Conservation (phyloP, 2,888 invertebrate species). For the Amphipoea lucens region DNA sequence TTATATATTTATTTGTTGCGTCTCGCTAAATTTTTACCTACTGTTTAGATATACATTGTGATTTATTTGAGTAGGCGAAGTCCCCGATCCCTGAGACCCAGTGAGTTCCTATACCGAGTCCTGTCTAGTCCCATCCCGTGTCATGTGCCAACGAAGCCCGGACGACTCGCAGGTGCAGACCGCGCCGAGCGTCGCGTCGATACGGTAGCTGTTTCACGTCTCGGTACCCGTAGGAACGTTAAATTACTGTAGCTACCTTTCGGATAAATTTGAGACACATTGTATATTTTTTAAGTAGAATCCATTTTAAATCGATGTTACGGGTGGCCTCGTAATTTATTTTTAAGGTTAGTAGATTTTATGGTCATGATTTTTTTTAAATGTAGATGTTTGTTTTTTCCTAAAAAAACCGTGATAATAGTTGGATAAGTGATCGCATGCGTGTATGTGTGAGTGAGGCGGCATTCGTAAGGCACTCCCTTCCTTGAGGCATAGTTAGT, state of each 20-base stretch:
- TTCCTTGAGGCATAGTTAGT: conserved; percentile 84
- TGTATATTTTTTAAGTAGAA: conserved; percentile 85
- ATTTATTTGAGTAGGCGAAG: conserved; percentile 60
- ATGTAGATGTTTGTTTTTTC: conserved; percentile 85
- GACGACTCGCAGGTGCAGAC: conserved; percentile 74
- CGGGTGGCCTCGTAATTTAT: conserved; percentile 87
- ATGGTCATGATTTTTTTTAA: conserved; percentile 83
- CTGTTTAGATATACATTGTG: conserved; percentile 58
- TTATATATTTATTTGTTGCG: conserved; percentile 63
- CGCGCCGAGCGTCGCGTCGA: conserved; percentile 38
- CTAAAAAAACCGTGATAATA: conserved; percentile 90
- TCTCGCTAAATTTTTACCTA: conserved; percentile 62
- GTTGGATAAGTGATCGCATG: conserved; percentile 87
- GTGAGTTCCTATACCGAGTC: conserved; percentile 84
- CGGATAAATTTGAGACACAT: conserved; percentile 76
- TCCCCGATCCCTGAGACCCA: conserved; percentile 79
- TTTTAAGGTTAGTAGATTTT: conserved; percentile 89
- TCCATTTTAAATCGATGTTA: conserved; percentile 81
- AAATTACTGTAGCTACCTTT: conserved; percentile 74
- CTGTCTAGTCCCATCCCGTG: conserved; percentile 88
- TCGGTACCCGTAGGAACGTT: conserved; percentile 78
- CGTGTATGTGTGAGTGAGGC: conserved; percentile 81
- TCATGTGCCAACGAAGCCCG: conserved; percentile 88
- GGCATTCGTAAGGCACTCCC: conserved; percentile 88
- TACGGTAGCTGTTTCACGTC: conserved; percentile 66